A percentile compares a stretch with the other conserved stretches of the same genome.
Evolutionary conservation across 1,140 invertebrate genomes (phyloP).

Genomic region (Protaetia brevitarsis): DNA sequence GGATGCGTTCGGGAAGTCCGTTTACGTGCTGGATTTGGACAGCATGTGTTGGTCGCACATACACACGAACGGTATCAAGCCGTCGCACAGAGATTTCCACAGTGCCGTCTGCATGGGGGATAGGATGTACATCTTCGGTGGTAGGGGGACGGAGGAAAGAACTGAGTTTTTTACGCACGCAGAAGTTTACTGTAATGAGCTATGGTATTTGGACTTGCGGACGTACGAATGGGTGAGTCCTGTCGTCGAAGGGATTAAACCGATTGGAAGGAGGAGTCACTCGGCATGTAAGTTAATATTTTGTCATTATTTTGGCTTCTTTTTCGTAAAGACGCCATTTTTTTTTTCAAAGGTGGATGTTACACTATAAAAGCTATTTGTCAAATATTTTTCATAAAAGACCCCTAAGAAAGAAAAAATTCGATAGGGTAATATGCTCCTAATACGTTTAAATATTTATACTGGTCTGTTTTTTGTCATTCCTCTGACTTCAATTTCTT

Average conservation of each 20-base stretch:
- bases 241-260: slow-evolving; percentile 55
- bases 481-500: no score
- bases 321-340: no score
- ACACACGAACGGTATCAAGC: slow-evolving; percentile 55
- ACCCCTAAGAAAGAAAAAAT: no score
- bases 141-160: slow-evolving; percentile 58
- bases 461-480: no score
- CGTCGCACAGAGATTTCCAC: slow-evolving; percentile 82
- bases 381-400: background rate
- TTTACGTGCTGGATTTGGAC: slow-evolving; percentile 71
- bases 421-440: no score
- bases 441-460: no score
- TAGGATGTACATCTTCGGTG: slow-evolving; percentile 85
- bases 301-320: slow-evolving; percentile 22
- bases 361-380: no score
- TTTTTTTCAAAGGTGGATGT: no score
- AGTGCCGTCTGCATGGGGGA: slow-evolving; percentile 70
- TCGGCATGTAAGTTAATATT: slow-evolving; percentile 72
- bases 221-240: slow-evolving; percentile 67
- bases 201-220: slow-evolving; percentile 73
- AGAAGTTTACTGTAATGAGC: slow-evolving; percentile 74
- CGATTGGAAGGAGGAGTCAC: slow-evolving; percentile 78
- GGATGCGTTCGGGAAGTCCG: slow-evolving; percentile 76
- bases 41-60: slow-evolving; percentile 70
- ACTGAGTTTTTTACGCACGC: slow-evolving; percentile 60